A percentile compares a stretch with the other conserved stretches of the same genome.
These are phyloP conservation scores for Emys orbicularis DNA, from an alignment of 2,797 vertebrate genomes.

Conservation along the genomic window DNA sequence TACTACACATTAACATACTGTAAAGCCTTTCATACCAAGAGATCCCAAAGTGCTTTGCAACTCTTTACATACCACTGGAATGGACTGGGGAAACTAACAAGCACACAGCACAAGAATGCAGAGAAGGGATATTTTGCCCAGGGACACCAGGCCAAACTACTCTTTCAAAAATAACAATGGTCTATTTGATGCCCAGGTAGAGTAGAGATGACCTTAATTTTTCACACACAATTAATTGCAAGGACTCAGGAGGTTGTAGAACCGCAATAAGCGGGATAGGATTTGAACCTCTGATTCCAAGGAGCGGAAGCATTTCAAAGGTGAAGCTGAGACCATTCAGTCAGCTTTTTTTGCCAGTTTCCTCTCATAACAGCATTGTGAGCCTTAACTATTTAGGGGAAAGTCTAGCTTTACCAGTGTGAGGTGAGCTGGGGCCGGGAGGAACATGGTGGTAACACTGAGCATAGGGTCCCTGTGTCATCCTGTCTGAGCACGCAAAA, in stretches of 20 bases:
- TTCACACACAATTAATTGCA: not conserved
- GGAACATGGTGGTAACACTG: not conserved
- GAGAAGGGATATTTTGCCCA: not conserved
- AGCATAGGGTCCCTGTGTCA: not conserved
- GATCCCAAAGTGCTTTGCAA: not conserved
- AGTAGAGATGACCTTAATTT: not conserved
- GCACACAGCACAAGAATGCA: not conserved
- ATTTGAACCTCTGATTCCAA: not conserved
- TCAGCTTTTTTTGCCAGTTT: not conserved
- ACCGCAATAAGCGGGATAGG: not conserved
- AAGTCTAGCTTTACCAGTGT: not conserved
- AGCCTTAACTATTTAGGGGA: not conserved
- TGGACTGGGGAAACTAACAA: not conserved
- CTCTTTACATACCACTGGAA: not conserved
- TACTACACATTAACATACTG: not conserved
- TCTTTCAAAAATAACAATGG: not conserved
- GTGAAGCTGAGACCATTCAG: not conserved
- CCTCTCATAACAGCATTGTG: not conserved
- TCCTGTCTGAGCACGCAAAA: not conserved
- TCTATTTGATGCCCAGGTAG: not conserved
- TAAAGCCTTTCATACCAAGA: not conserved
- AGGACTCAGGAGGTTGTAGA: not conserved
- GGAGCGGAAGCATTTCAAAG: not conserved
- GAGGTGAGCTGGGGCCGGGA: not conserved
- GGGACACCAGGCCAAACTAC: not conserved